Conservation (phyloP, 2,797 vertebrate species). For the Rhynchotus rufescens region DNA sequence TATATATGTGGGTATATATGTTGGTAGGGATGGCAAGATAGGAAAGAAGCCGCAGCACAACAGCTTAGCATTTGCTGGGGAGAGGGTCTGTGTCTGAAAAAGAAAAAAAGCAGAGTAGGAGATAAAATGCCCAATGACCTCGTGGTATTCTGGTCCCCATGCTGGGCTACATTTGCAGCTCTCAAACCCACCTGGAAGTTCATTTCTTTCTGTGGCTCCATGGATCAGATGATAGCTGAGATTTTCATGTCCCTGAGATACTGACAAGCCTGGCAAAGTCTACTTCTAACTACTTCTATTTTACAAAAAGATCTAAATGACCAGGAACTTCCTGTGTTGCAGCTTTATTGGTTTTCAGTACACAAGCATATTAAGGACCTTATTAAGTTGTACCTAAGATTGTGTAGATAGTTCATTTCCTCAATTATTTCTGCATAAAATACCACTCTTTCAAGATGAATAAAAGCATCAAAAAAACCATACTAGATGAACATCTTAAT, state of each 20-base stretch:
- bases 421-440: background rate
- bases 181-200: background rate
- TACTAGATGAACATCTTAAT: background rate
- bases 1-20: background rate
- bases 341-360: background rate
- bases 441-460: background rate
- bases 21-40: fast-evolving
- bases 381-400: background rate
- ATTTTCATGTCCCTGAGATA: background rate
- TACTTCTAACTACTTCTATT: background rate
- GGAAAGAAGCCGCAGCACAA: background rate
- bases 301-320: background rate
- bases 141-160: too few species aligned
- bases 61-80: background rate
- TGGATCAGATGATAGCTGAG: background rate
- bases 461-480: background rate
- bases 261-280: background rate
- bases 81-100: too few species aligned
- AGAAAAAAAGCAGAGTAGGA: background rate
- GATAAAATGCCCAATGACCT: background rate
- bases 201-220: background rate
- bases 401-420: background rate
- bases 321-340: background rate
- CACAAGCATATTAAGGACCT: background rate
- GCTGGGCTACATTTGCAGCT: too few species aligned